phyloP scores from a whole-genome alignment of 2,888 invertebrate genomes.

The Blastobasis adustella region DNA sequence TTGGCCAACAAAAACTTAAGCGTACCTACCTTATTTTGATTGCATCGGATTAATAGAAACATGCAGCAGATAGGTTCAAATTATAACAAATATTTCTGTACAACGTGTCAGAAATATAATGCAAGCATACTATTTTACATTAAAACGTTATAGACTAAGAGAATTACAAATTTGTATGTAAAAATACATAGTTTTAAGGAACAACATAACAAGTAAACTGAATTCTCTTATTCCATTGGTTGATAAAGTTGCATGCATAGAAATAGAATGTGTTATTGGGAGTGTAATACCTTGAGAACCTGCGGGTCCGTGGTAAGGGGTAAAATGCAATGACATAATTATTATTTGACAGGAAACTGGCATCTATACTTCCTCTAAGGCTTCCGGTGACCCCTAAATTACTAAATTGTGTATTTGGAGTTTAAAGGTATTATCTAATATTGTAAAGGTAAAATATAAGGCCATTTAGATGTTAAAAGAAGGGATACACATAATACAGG shows the following conservation, averaged over 20 bases:
- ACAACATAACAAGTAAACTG: too few relatives aligned
- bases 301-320: constrained; percentile 72
- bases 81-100: too few relatives aligned
- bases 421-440: constrained; percentile 38
- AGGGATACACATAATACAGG: constrained; percentile 52
- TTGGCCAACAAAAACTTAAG: too few relatives aligned
- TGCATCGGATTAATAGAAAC: too few relatives aligned
- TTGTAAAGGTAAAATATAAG: constrained; percentile 18
- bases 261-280: constrained; percentile 67
- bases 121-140: constrained; percentile 34
- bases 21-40: too few relatives aligned
- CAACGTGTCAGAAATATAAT: constrained; percentile 12
- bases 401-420: constrained; percentile 30
- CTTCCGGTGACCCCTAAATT: constrained; percentile 61
- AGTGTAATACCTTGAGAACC: constrained; percentile 76
- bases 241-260: constrained; percentile 55
- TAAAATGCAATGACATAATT: constrained; percentile 70
- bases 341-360: constrained; percentile 63
- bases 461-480: constrained; percentile 48
- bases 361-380: constrained; percentile 45
- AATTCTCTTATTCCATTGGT: constrained; percentile 24
- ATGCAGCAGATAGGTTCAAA: too few relatives aligned
- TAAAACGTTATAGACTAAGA: constrained; percentile 32
- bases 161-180: constrained; percentile 9
- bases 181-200: background rate